A percentile compares a stretch with the other conserved stretches of the same genome.
Evolutionary conservation across 2,113 vertebrate species (phyloP).

Genomic region (Orientallactaga bullata): DNA sequence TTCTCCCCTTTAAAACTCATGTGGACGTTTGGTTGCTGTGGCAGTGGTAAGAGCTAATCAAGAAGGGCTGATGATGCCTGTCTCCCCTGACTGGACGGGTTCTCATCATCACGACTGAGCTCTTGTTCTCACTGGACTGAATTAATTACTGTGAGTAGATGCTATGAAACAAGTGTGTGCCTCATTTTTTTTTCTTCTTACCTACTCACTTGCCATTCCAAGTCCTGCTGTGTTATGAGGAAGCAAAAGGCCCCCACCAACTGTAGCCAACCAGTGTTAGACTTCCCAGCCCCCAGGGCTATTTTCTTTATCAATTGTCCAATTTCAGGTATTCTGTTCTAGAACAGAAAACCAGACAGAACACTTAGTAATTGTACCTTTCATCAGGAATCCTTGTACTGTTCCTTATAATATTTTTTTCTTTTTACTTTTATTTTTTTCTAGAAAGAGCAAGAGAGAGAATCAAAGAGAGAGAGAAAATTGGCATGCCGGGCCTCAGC

Average conservation of each 20-base stretch:
- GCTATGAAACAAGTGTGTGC: not conserved
- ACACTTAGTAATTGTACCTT: not conserved
- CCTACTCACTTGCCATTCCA: not conserved
- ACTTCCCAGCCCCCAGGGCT: not conserved
- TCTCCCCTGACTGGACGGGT: not conserved
- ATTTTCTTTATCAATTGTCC: not conserved
- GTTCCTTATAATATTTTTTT: not conserved
- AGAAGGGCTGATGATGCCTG: not conserved
- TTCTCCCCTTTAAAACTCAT: not conserved
- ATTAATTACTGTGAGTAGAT: not conserved
- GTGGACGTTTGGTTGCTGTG: not conserved
- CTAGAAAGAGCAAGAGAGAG: too few species aligned
- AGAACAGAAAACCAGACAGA: not conserved
- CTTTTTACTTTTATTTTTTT: too few species aligned
- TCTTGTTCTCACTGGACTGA: not conserved
- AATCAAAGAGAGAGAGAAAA: too few species aligned
- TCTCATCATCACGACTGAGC: not conserved
- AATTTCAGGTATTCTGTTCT: not conserved
- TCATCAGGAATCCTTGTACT: not conserved
- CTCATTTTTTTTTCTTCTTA: not conserved
- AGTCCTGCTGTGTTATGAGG: not conserved
- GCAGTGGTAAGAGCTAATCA: too few species aligned
- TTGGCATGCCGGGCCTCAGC: too few species aligned
- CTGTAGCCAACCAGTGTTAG: too few species aligned
- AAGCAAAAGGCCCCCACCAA: not conserved